Evolutionary conservation across 2,113 vertebrate species (phyloP), one percentile per base, ranked within the genome.

Genomic region (Ciconia boyciana): DNA sequence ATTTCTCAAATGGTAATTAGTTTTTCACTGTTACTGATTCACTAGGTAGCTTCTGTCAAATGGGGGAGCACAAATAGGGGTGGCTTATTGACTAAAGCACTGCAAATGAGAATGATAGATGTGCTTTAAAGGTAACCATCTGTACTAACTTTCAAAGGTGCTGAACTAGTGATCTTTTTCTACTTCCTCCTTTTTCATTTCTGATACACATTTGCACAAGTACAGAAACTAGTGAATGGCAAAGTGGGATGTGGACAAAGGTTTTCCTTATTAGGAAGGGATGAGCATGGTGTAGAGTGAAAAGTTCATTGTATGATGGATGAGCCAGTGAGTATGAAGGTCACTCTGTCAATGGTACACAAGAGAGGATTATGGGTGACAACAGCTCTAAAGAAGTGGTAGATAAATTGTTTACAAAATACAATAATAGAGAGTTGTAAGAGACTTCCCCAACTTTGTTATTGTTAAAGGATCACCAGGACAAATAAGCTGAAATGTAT

Each of bases 251-350:
- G 96, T 54, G 87, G 98, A 99, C 99, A 99, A 99, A 99, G 98
- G 98, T 98, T 99, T 98, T 74, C 95, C 97, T 98, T 98, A 97
- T 97, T 98, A 95, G 85, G 97, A 98, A 98, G 98, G 98, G 96
- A 96, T 97, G 97, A 98, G 98, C 96, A 39, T 95, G 96, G 97
- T 97, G 96, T 91, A 94, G 97, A 98, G 97, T 98, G 98, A 99
- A 99, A 99, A 99, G 98, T 99, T 99, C 99, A 99, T 98, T 98
- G 97, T 98, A 98, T 99, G 99, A 99, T 99, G 99, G 99, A 99
- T 99, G 99, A 98, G 98, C 96, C 93, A 84, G 94, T 93, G 89
- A 80, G 96, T 97, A 97, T 98, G 99, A 99, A 99, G 99, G 99
- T 99, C 99, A 99, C 93, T 94, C 98, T 97, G 97, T 98, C 98